Conservation (phyloP, 2,113 vertebrate species). For the Synodontis membranacea region DNA sequence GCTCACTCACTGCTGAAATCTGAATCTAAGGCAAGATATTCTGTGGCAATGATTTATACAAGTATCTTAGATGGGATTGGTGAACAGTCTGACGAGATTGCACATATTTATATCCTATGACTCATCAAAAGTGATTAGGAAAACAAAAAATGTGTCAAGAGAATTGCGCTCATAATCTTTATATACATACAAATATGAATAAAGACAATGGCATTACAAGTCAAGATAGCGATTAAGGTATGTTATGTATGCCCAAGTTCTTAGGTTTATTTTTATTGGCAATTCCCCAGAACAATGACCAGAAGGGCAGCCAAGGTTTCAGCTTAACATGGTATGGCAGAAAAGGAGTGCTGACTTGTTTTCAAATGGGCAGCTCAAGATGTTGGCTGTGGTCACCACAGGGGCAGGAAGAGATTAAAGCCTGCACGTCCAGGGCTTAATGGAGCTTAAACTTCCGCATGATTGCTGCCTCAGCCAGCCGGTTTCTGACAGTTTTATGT, state of each 20-base stretch:
- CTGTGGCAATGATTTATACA: conserved; percentile 40
- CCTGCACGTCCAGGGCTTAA: conserved; percentile 25
- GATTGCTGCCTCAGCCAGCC: conserved; percentile 32
- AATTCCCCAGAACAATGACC: conserved; percentile 19
- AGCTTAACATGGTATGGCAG: neutral
- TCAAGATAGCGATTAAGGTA: neutral
- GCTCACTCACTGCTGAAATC: conserved; percentile 29
- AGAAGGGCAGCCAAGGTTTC: conserved; percentile 16
- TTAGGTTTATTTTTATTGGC: conserved; percentile 11
- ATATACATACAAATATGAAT: neutral
- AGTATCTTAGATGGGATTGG: conserved; percentile 47
- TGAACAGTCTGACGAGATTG: conserved; percentile 55
- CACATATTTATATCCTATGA: conserved; percentile 35
- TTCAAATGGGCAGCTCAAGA: conserved; percentile 27
- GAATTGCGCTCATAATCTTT: neutral
- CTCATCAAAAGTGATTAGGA: neutral
- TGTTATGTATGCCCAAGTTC: neutral
- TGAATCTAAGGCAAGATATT: conserved; percentile 49
- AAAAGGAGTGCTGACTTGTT: conserved; percentile 21
- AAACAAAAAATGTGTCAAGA: neutral
- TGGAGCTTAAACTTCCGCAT: conserved; percentile 33
- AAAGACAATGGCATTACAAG: conserved; percentile 14
- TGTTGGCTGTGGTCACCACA: neutral
- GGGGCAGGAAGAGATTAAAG: conserved; percentile 32
- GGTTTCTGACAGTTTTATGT: conserved; percentile 25